A percentile compares a stretch with the other conserved stretches of the same genome.
phyloP scores from a whole-genome alignment of 2,888 invertebrate genomes.

The Oeneis ivallda region DNA sequence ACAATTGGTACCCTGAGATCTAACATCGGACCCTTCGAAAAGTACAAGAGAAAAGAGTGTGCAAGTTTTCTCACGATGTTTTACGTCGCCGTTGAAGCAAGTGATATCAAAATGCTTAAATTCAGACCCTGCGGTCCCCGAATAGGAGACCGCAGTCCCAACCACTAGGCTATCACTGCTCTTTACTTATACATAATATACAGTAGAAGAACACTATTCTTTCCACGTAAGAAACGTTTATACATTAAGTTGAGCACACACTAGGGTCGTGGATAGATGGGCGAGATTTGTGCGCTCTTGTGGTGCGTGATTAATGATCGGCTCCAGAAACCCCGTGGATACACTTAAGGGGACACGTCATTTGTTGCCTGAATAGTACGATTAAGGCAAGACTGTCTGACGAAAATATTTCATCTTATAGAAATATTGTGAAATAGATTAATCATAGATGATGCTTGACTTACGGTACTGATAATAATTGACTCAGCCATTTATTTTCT shows the following conservation, averaged over 20 bases:
- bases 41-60: too few relatives aligned
- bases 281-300: conserved; percentile 35
- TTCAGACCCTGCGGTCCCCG: too few relatives aligned
- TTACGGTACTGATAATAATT: background rate
- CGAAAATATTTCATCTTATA: conserved; percentile 12
- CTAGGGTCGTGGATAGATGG: conserved; percentile 32
- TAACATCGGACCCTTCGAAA: too few relatives aligned
- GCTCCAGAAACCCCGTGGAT: conserved; percentile 27
- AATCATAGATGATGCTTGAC: background rate
- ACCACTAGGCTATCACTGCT: too few relatives aligned
- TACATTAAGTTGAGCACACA: conserved; percentile 30
- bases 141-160: too few relatives aligned
- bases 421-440: conserved; percentile 10
- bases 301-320: conserved; percentile 39
- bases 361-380: conserved; percentile 8
- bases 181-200: too few relatives aligned
- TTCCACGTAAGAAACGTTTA: conserved; percentile 6
- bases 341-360: conserved; percentile 22
- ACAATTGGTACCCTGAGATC: too few relatives aligned
- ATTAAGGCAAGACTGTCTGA: conserved; percentile 8
- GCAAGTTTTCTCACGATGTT: too few relatives aligned
- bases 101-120: too few relatives aligned
- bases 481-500: background rate
- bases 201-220: background rate
- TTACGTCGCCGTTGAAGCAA: too few relatives aligned